A percentile compares a stretch with the other conserved stretches of the same genome.
These are phyloP conservation scores for Trogon melanurus DNA, from an alignment of 2,113 vertebrate species.

Conservation along the genomic window DNA sequence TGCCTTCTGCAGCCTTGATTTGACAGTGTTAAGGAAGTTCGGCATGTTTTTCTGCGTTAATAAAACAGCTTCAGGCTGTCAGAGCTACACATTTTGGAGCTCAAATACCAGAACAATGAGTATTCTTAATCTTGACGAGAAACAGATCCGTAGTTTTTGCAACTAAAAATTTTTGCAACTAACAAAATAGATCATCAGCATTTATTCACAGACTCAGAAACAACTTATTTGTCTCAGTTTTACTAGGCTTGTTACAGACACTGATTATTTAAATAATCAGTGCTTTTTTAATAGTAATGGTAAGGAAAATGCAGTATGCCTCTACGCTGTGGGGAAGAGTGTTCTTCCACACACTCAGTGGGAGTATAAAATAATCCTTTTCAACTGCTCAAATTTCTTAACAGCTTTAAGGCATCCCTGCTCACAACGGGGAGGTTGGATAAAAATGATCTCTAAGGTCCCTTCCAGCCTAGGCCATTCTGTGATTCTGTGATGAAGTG, in stretches of 20 bases:
- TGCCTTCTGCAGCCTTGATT: background rate
- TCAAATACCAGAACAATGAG: background rate
- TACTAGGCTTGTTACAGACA: background rate
- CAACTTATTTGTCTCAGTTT: background rate
- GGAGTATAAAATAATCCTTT: background rate
- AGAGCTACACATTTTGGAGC: background rate
- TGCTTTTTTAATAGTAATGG: background rate
- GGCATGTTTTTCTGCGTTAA: background rate
- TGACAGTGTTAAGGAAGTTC: background rate
- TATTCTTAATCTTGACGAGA: background rate
- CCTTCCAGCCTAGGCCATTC: too few relatives aligned
- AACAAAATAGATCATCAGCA: background rate
- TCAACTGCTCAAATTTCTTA: background rate
- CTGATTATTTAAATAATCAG: background rate
- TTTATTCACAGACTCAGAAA: background rate
- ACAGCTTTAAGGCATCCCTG: background rate
- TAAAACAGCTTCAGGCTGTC: background rate
- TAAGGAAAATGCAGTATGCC: background rate
- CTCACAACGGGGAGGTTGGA: too few relatives aligned
- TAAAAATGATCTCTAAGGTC: too few relatives aligned
- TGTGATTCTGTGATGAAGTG: too few relatives aligned
- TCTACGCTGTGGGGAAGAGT: background rate
- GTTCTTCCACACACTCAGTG: background rate
- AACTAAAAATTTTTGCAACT: background rate
- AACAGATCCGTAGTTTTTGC: background rate